These are phyloP conservation scores for Ceyx margarethae DNA, from an alignment of 2,113 vertebrate genomes.

Conservation along the genomic window DNA sequence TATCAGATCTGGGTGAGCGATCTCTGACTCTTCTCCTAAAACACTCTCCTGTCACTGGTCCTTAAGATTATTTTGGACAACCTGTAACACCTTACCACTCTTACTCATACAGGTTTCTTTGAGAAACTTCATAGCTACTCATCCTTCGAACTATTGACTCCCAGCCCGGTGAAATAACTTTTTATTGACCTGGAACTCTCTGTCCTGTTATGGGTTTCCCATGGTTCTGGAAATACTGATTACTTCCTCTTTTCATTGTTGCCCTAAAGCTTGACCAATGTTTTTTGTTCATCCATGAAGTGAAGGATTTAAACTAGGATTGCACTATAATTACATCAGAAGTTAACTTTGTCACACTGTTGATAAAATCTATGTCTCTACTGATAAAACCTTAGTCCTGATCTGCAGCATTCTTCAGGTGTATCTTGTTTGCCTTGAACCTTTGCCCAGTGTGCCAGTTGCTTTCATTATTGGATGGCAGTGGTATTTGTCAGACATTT, in stretches of 20 bases:
- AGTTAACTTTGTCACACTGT: not conserved
- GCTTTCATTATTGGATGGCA: not conserved
- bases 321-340: not conserved
- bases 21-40: not conserved
- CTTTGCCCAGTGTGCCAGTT: not conserved
- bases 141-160: not conserved
- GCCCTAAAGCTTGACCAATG: not conserved
- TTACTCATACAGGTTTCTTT: not conserved
- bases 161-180: not conserved
- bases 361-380: not conserved
- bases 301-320: not conserved
- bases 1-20: not conserved
- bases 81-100: not conserved
- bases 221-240: not conserved
- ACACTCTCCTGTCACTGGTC: not conserved
- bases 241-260: not conserved
- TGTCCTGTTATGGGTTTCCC: not conserved
- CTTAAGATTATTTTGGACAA: not conserved
- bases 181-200: not conserved
- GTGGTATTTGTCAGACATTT: not conserved
- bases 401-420: not conserved
- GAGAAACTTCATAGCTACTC: not conserved
- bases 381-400: not conserved
- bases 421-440: not conserved
- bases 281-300: not conserved